phyloP scores from a whole-genome alignment of 2,113 vertebrate species.

The Pomatostomus ruficeps region DNA sequence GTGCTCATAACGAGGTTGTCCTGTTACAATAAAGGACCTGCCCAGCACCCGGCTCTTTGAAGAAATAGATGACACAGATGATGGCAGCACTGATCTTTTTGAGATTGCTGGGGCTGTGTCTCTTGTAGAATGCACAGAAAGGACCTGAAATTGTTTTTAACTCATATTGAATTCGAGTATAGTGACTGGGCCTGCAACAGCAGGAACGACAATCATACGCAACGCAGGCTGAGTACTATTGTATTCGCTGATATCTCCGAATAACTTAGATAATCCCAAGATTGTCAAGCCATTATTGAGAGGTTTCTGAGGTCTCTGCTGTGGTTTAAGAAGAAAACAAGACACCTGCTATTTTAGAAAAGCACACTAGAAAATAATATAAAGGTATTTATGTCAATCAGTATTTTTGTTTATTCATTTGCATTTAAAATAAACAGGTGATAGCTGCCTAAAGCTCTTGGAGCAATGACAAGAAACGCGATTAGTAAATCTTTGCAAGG shows the following conservation, averaged over 20 bases:
- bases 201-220: not conserved
- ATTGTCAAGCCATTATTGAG: not conserved
- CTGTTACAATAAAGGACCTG: not conserved
- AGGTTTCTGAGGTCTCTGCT: not conserved
- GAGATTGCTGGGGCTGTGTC: not conserved
- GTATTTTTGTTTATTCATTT: not conserved
- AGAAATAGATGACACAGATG: not conserved
- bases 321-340: not conserved
- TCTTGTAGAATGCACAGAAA: not conserved
- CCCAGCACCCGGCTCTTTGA: not conserved
- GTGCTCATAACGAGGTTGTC: not conserved
- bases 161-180: not conserved
- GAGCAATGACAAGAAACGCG: not conserved
- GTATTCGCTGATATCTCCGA: not conserved
- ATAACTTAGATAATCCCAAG: not conserved
- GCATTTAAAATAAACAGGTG: not conserved
- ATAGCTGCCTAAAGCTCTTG: not conserved
- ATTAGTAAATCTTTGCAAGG: not conserved
- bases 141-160: not conserved
- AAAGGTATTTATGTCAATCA: not conserved
- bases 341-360: not conserved
- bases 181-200: not conserved
- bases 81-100: not conserved
- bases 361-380: not conserved
- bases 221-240: not conserved